Evolutionary conservation across 2,797 vertebrate genomes (phyloP).

Genomic region (Eulemur rubriventer): DNA sequence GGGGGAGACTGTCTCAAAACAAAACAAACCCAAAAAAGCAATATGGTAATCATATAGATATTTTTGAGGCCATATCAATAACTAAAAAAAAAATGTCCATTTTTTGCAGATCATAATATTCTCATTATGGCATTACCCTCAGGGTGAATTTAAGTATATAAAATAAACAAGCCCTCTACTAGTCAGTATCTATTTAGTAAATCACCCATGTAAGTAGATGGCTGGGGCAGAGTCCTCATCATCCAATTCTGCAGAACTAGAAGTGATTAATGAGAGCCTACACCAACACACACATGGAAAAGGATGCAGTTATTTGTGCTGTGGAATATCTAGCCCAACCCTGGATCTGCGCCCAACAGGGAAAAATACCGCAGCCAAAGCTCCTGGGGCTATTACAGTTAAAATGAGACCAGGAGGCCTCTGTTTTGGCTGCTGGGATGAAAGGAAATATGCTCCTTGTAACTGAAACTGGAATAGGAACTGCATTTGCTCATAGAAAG

Average conservation of each 20-base stretch:
- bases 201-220: background rate
- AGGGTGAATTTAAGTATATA: background rate
- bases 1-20: background rate
- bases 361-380: background rate
- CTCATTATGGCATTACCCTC: background rate
- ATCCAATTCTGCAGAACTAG: background rate
- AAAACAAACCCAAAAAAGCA: background rate
- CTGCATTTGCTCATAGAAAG: slow-evolving; percentile 4
- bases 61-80: background rate
- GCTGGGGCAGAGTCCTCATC: background rate
- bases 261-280: background rate
- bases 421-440: slow-evolving; percentile 32
- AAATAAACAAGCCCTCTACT: background rate
- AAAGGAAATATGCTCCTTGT: slow-evolving; percentile 13
- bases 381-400: background rate
- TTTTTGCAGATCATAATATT: background rate
- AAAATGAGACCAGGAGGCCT: slow-evolving; percentile 16
- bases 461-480: background rate
- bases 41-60: background rate
- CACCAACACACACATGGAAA: rapidly evolving
- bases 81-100: background rate
- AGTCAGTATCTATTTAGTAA: background rate
- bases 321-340: background rate
- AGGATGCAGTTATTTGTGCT: background rate
- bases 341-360: background rate